Conservation (phyloP, 1,140 invertebrate genomes). For the Polypedilum vanderplanki region DNA sequence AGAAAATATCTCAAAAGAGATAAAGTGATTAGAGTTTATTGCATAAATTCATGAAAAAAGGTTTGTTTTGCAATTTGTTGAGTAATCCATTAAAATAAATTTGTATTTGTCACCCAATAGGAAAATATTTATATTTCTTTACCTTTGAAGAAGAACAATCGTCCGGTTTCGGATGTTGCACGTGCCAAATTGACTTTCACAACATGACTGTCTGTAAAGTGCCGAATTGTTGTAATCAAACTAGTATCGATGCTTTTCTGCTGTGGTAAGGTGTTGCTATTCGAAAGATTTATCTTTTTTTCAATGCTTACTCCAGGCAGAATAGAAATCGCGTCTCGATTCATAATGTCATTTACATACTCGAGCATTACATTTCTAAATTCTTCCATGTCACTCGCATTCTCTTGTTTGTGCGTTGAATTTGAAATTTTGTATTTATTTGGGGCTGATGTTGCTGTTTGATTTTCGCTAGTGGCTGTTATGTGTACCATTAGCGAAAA, state of each 20-base stretch:
- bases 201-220: slow-evolving; percentile 47
- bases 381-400: slow-evolving; percentile 8
- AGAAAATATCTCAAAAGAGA: too few relatives aligned
- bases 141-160: slow-evolving; percentile 50
- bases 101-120: too few relatives aligned
- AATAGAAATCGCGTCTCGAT: neutral
- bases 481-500: neutral
- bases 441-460: neutral
- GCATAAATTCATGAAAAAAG: neutral
- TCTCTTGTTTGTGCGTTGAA: neutral
- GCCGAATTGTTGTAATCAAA: neutral
- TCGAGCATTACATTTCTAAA: neutral
- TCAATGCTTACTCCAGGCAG: neutral
- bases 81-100: neutral
- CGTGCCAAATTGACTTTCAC: slow-evolving; percentile 38
- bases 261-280: neutral
- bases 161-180: slow-evolving; percentile 48
- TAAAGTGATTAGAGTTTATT: neutral
- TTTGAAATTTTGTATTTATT: neutral
- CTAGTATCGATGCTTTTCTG: neutral
- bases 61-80: neutral
- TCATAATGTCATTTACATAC: slow-evolving; percentile 8
- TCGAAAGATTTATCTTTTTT: neutral
- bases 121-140: slow-evolving; percentile 35
- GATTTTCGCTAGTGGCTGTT: neutral